A percentile compares a stretch with the other conserved stretches of the same genome.
Evolutionary conservation across 2,113 vertebrate genomes (phyloP).

Genomic region (Callospermophilus lateralis): DNA sequence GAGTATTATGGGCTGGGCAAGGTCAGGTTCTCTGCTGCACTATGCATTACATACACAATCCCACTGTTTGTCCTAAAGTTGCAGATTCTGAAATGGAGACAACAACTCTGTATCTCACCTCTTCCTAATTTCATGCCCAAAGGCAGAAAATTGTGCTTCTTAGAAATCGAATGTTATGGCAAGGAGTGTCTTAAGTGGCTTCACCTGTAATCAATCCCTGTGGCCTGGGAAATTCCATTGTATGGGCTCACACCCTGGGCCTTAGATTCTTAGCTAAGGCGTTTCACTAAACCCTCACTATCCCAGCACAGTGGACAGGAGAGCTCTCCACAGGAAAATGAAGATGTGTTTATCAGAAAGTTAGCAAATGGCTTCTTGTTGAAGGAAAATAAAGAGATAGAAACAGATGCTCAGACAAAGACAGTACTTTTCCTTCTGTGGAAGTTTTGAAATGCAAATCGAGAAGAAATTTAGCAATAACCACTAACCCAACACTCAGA

Average conservation of each 20-base stretch:
- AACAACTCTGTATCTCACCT: background rate
- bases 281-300: background rate
- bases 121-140: background rate
- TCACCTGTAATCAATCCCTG: background rate
- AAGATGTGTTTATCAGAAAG: background rate
- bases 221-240: background rate
- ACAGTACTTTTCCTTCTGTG: background rate
- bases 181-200: rapidly evolving
- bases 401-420: background rate
- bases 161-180: background rate
- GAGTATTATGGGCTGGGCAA: background rate
- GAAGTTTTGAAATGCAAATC: background rate
- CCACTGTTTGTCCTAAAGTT: background rate
- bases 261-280: background rate
- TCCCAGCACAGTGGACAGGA: background rate
- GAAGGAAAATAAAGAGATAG: background rate
- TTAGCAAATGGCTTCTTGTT: background rate
- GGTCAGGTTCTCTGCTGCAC: background rate
- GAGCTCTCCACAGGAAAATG: background rate
- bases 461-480: background rate
- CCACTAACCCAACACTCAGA: background rate
- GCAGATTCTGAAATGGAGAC: background rate
- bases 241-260: no score
- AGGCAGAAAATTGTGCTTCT: background rate
- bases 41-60: background rate